Base-by-base conservation (phyloP, 2,888 invertebrate species). In the Halictus ligatus region DNA sequence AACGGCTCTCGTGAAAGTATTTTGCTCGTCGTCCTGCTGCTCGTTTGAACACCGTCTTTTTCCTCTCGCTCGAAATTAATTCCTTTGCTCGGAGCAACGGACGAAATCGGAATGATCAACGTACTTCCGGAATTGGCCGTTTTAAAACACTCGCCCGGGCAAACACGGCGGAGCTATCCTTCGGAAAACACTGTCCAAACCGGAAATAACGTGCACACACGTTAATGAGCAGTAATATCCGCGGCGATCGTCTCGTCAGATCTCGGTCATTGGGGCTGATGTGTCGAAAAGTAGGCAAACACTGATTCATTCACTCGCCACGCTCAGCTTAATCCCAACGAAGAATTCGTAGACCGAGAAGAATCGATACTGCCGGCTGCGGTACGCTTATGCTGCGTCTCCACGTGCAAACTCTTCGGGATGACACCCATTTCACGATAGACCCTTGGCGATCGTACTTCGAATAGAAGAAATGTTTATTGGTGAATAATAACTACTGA, bases 311-410 rank as follows among this genome's bases (percentile, higher is more conserved):
- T 75, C 40, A 46, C 7, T 40, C n/a, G 18, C 46, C 43, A 60
- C 29, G 83, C 73, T 46, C 76, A 67, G 72, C 35, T 73, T 18
- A 76, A 83, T 58, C 73, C 29, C 69, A 18, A 29, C 35, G 50
- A 69, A 74, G 77, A 78, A 78, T 78, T 69, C 48, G n/a, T 78
- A 74, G 58, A 77, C 74, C 78, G 48, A 74, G 58, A 78, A 69
- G 54, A 90, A 90, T 90, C 90, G 89, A 90, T 90, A 84, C 25
- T 58, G 25, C 15, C 15, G 74, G 58, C 74, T 71, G 80, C 25
- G 60, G 43, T 43, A 25, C 29, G 35, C 58, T 91, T 86, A 85
- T 69, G 69, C 69, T 69, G 40, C 21, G 69, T 69, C 40, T 69
- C 69, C 40, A 69, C 40, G 21, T 40, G 12, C 21, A 40, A 21